phyloP scores from a whole-genome alignment of 1,140 invertebrate species.

The Vollenhovia emeryi region DNA sequence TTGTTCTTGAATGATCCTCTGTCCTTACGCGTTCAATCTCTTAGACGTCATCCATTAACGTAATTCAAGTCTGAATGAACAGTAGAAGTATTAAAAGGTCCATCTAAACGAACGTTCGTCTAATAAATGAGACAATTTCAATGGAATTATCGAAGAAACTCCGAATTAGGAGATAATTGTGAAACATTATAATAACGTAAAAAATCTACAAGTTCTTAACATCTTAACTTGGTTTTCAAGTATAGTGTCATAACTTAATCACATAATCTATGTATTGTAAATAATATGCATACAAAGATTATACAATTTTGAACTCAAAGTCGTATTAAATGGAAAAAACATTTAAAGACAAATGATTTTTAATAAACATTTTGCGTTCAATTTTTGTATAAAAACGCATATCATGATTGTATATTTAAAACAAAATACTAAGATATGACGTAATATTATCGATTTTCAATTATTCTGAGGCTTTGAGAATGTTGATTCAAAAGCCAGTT shows the following conservation, averaged over 20 bases:
- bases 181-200: neutral
- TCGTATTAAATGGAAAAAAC: neutral
- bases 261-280: too few species aligned
- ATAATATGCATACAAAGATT: neutral
- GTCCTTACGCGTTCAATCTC: constrained; percentile 45
- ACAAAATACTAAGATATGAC: neutral
- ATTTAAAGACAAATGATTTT: neutral
- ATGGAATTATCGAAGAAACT: constrained; percentile 4
- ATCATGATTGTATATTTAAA: neutral
- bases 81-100: constrained; percentile 46
- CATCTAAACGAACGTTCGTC: constrained; percentile 18
- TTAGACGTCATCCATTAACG: constrained; percentile 56
- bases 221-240: neutral
- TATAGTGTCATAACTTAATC: neutral
- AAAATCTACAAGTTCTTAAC: neutral
- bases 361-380: neutral
- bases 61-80: constrained; percentile 58
- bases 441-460: neutral
- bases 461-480: neutral
- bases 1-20: constrained; percentile 65
- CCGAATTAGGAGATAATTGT: neutral
- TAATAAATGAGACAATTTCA: constrained; percentile 43
- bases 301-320: neutral
- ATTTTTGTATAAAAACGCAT: neutral
- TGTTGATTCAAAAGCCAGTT: neutral